phyloP scores from a whole-genome alignment of 2,888 invertebrate species.

The Drosophila cognata region DNA sequence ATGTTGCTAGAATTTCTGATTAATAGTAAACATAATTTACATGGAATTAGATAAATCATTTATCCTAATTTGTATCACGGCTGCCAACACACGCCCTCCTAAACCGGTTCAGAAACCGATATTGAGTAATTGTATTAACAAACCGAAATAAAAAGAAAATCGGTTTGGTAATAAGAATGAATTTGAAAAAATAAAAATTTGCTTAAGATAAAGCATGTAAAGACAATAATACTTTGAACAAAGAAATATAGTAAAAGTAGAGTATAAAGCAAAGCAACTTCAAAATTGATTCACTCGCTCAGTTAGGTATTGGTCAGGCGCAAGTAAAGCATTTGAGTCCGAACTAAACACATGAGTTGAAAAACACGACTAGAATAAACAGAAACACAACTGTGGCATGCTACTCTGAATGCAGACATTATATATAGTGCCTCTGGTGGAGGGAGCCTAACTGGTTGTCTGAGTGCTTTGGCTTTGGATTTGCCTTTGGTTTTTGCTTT shows the following conservation, averaged over 20 bases:
- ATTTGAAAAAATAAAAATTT: background rate
- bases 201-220: background rate
- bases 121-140: background rate
- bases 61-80: background rate
- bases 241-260: background rate
- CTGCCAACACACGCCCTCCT: background rate
- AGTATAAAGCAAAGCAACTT: background rate
- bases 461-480: constrained; percentile 49
- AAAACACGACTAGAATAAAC: constrained; percentile 4
- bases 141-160: background rate
- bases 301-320: no score
- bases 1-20: background rate
- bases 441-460: constrained; percentile 22
- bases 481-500: constrained; percentile 35
- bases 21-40: no score
- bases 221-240: no score
- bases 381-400: constrained; percentile 18
- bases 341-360: constrained; percentile 14
- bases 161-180: no score
- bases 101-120: background rate
- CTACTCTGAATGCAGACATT: constrained; percentile 24
- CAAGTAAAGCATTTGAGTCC: constrained; percentile 16
- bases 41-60: background rate
- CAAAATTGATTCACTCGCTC: no score
- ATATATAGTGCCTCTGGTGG: background rate